Evolutionary conservation across 1,140 invertebrate species (phyloP).

Genomic region (Pararge aegeria): DNA sequence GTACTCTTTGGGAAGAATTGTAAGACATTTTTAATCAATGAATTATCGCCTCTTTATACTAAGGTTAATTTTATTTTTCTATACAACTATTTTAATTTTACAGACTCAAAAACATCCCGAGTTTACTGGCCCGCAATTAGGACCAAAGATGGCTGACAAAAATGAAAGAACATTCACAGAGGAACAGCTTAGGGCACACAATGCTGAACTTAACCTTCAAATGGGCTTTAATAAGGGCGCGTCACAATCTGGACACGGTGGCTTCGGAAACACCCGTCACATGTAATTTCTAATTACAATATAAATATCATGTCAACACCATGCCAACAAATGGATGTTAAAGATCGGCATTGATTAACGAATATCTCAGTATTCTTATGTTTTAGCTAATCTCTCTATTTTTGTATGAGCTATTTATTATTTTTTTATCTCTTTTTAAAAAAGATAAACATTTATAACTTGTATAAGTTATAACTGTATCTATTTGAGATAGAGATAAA

Average conservation of each 20-base stretch:
- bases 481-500: too few species aligned
- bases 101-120: slow-evolving; percentile 97
- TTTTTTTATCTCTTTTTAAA: too few species aligned
- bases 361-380: slow-evolving; percentile 48
- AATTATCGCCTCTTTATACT: too few species aligned
- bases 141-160: slow-evolving; percentile 97
- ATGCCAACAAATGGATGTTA: slow-evolving; percentile 13
- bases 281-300: slow-evolving; percentile 83
- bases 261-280: slow-evolving; percentile 97
- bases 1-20: slow-evolving; percentile 92
- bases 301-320: slow-evolving; percentile 18
- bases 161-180: slow-evolving; percentile 96
- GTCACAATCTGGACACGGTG: slow-evolving; percentile 90
- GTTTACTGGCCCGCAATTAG: slow-evolving; percentile 92
- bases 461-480: too few species aligned
- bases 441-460: too few species aligned
- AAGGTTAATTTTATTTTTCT: too few species aligned
- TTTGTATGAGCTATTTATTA: slow-evolving; percentile 16
- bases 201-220: slow-evolving; percentile 95
- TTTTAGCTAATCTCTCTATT: slow-evolving; percentile 33
- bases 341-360: slow-evolving; percentile 31
- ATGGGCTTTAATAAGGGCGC: slow-evolving; percentile 98
- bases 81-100: slow-evolving; percentile 14
- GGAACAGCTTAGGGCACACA: slow-evolving; percentile 94
- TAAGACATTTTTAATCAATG: slow-evolving; percentile 83